These are phyloP conservation scores for Amphipoea lucens DNA, from an alignment of 2,888 invertebrate species.

Conservation along the genomic window DNA sequence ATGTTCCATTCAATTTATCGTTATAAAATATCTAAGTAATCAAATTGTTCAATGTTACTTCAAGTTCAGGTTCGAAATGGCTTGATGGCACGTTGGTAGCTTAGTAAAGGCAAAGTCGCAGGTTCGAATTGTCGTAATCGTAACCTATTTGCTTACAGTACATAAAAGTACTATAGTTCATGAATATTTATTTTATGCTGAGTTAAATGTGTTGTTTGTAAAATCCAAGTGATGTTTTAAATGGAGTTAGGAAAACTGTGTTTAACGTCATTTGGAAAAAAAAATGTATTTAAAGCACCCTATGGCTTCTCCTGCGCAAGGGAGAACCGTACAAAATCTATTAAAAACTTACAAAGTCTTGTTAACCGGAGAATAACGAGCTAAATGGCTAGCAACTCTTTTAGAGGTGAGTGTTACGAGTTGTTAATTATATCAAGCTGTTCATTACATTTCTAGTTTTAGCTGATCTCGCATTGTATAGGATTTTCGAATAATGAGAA, in stretches of 20 bases:
- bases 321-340: accelerated
- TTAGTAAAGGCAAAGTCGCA: constrained; percentile 20
- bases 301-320: too few species aligned
- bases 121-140: constrained; percentile 21
- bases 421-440: too few species aligned
- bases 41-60: constrained; percentile 7
- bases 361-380: not conserved
- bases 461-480: too few species aligned
- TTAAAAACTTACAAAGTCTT: not conserved
- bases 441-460: too few species aligned
- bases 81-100: constrained; percentile 17
- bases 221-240: not conserved
- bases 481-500: too few species aligned
- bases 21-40: constrained; percentile 9
- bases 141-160: not conserved
- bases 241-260: not conserved
- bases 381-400: constrained; percentile 25
- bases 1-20: constrained; percentile 13
- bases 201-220: constrained; percentile 1
- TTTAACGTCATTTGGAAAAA: not conserved
- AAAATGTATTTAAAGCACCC: not conserved
- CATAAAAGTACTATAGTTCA: not conserved
- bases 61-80: constrained; percentile 44
- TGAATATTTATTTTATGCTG: not conserved
- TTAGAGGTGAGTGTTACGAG: constrained; percentile 33